Percentiles rank a stretch among this genome's conserved stretches.
Evolutionary conservation across 2,797 vertebrate species (phyloP).

Genomic region (Epinephelus coioides): DNA sequence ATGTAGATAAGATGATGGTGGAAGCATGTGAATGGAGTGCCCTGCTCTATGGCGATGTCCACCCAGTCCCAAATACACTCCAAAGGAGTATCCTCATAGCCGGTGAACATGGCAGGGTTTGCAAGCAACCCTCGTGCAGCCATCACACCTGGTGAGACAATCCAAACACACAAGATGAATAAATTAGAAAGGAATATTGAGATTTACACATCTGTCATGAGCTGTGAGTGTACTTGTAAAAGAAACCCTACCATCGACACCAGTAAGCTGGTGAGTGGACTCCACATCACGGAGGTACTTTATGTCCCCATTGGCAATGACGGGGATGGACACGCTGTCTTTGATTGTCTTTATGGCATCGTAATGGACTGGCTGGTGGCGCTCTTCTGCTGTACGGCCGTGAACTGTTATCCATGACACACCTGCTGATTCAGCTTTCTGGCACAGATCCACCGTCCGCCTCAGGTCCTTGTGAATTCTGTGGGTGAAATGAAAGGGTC

Average conservation of each 20-base stretch:
- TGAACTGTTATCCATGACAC: conserved; percentile 98
- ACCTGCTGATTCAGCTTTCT: conserved; percentile 94
- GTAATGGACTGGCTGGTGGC: conserved; percentile 96
- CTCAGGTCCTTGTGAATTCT: conserved; percentile 95
- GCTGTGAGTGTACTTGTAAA: not conserved
- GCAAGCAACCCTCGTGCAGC: conserved; percentile 94
- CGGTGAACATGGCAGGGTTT: conserved; percentile 97
- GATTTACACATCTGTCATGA: not conserved
- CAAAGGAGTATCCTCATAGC: conserved; percentile 93
- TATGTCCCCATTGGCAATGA: conserved; percentile 96
- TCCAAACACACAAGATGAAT: conserved; percentile 11
- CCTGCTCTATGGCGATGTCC: conserved; percentile 92
- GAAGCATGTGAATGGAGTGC: conserved; percentile 95
- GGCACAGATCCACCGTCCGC: conserved; percentile 95
- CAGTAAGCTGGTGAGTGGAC: conserved; percentile 88
- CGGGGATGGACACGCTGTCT: conserved; percentile 91
- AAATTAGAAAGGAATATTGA: not conserved
- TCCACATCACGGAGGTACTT: conserved; percentile 92
- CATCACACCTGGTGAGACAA: conserved; percentile 89
- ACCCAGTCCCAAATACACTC: conserved; percentile 97
- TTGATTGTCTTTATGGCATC: conserved; percentile 96
- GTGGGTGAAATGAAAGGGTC: not conserved
- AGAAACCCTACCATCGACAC: conserved; percentile 90
- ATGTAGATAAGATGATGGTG: conserved; percentile 99
- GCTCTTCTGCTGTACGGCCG: conserved; percentile 93